Base-by-base conservation (phyloP, 2,797 vertebrate species). In the Ctenochaetus hawaiiensis region DNA sequence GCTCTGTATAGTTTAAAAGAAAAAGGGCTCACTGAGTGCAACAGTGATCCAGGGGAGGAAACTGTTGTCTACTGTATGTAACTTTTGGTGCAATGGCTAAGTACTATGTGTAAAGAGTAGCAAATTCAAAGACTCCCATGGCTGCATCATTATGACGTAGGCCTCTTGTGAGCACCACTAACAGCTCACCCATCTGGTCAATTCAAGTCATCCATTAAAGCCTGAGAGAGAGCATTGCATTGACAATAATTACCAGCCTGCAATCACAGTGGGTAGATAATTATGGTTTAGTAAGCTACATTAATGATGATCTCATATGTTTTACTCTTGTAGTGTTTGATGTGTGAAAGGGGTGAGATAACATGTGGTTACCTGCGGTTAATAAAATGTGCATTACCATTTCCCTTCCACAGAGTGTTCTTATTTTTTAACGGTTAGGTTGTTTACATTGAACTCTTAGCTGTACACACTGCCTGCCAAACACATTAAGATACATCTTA, bases 121-220 rank as follows among this genome's bases (percentile, higher is more conserved):
- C 66, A 37, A 34, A 67, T 34, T 41, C 13, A 70, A 71, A 51
- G 57, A 23, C 62, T 57, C 63, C 57, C 52, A n/a, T 52, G 26
- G 52, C 54, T 63, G 73, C 72, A 67, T 78, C 61, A 77, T 48
- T 4, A 59, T 75, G 61, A 83, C 3, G 20, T 22, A 67, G 59
- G 34, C 37, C 3, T 18, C 66, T 2, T 65, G 51, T 26, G 39
- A 80, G 81, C 60, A 12, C 45, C 52, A 26, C 48, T 71, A 56
- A 82, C 75, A 81, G 80, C 57, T 74, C 53, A 77, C 66, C 77
- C 83, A 92, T 90, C 82, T 88, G 85, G 83, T 85, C 70, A 43
- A 70, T 47, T 60, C 30, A 45, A 73, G 68, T 72, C 71, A 54
- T 81, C 65, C 69, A 52, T 72, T 85, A 43, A 77, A 81, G 81